Percentiles rank a stretch among this genome's conserved stretches.
Conservation (phyloP, 2,797 vertebrate genomes). For the Philypnodon macrostomus region DNA sequence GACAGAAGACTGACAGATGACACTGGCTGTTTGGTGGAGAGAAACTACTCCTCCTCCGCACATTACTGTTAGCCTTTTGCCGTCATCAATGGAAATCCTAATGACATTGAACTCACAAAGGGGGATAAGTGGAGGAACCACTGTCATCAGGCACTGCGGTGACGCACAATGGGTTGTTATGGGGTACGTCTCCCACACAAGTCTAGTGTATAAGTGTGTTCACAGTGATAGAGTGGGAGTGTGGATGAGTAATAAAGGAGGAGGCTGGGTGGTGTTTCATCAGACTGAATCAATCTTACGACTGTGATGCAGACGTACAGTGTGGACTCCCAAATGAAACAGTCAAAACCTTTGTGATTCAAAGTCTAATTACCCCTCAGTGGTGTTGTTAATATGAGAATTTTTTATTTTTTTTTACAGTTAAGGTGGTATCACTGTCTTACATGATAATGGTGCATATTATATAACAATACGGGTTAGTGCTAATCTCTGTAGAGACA, state of each 20-base stretch:
- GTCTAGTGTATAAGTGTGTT: conserved; percentile 10
- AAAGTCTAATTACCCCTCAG: background rate
- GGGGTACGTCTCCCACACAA: conserved; percentile 14
- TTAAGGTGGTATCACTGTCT: too few relatives aligned
- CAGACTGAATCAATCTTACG: conserved; percentile 22
- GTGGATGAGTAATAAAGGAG: conserved; percentile 12
- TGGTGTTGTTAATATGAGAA: background rate
- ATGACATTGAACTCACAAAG: conserved; percentile 30
- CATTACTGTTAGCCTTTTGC: conserved; percentile 21
- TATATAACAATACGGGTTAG: background rate
- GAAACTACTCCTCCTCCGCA: conserved; percentile 15
- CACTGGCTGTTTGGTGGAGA: conserved; percentile 61
- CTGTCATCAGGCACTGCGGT: conserved; percentile 17
- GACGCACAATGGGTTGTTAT: conserved; percentile 23
- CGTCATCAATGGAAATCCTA: conserved; percentile 12
- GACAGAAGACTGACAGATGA: conserved; percentile 57
- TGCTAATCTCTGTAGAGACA: background rate
- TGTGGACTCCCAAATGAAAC: background rate
- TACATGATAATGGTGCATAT: too few relatives aligned
- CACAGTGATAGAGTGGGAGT: conserved; percentile 18
- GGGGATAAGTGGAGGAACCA: background rate
- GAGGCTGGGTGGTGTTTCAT: background rate
- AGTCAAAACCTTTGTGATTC: background rate
- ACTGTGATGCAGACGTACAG: conserved; percentile 19
- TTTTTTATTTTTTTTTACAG: too few relatives aligned